Evolutionary conservation across 1,140 invertebrate species (phyloP).

Genomic region (Cyclargus thomasi): DNA sequence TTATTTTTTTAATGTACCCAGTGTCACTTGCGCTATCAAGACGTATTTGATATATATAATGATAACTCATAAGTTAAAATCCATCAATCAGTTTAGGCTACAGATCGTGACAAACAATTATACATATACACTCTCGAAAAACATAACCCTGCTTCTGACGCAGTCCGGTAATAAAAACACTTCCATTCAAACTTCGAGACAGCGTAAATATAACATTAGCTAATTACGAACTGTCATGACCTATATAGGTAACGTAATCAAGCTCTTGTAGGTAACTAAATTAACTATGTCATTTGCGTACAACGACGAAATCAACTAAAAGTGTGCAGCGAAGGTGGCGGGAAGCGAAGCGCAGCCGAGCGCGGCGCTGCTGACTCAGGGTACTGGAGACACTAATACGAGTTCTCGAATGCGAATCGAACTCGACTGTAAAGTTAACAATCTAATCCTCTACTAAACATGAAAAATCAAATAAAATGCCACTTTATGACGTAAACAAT

Average conservation of each 20-base stretch:
- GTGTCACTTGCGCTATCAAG: no score
- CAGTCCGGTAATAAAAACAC: no score
- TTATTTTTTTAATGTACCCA: no score
- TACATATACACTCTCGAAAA: no score
- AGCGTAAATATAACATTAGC: background rate
- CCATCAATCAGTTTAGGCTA: no score
- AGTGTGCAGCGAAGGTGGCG: constrained; percentile 63
- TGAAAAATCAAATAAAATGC: no score
- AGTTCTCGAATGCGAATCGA: constrained; percentile 35
- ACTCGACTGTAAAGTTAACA: background rate
- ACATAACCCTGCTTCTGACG: no score
- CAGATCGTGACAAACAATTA: no score
- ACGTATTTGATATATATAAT: no score
- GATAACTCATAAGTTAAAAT: no score
- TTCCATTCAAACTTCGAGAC: background rate
- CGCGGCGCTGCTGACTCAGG: constrained; percentile 57
- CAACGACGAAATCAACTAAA: constrained; percentile 62
- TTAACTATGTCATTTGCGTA: constrained; percentile 51
- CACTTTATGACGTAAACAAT: no score
- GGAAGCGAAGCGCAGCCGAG: constrained; percentile 58
- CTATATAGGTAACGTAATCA: constrained; percentile 29
- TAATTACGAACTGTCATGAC: constrained; percentile 12
- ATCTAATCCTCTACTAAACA: no score
- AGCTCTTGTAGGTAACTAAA: constrained; percentile 34
- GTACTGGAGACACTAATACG: constrained; percentile 31